phyloP scores from a whole-genome alignment of 2,797 vertebrate species.

The Neomorphus geoffroyi region DNA sequence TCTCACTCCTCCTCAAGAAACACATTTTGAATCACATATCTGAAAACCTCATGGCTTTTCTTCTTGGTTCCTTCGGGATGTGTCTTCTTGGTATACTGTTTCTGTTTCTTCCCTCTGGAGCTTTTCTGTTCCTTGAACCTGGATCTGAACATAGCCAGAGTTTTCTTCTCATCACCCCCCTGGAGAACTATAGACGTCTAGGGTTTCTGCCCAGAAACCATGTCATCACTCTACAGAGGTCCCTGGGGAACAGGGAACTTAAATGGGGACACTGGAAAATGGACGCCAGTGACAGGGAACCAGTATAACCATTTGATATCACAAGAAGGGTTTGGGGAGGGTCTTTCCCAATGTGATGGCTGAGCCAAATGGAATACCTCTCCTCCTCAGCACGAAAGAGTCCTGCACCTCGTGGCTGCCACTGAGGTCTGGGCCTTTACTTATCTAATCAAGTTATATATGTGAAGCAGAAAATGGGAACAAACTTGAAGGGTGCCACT shows the following conservation, averaged over 20 bases:
- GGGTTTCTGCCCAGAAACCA: not conserved
- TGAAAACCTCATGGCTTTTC: not conserved
- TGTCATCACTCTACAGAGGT: not conserved
- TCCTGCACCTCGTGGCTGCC: not conserved
- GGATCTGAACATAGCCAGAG: not conserved
- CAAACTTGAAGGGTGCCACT: not conserved
- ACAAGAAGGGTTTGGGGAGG: not conserved
- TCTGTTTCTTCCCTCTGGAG: not conserved
- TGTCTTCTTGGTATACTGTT: not conserved
- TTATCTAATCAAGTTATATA: not conserved
- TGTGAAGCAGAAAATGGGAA: not conserved
- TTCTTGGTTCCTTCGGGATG: not conserved
- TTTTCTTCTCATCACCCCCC: not conserved
- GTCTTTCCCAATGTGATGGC: not conserved
- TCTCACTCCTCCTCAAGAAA: not conserved
- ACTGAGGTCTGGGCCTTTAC: not conserved
- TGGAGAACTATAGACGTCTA: not conserved
- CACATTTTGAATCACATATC: not conserved
- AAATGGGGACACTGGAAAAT: not conserved
- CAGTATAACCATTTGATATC: not conserved
- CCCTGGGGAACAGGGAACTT: not conserved
- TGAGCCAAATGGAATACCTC: not conserved
- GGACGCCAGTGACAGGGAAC: not conserved
- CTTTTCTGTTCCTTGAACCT: not conserved
- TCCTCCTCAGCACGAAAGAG: not conserved